These are phyloP conservation scores for Cephus pulcher DNA, from an alignment of 2,888 invertebrate genomes.

Conservation along the genomic window DNA sequence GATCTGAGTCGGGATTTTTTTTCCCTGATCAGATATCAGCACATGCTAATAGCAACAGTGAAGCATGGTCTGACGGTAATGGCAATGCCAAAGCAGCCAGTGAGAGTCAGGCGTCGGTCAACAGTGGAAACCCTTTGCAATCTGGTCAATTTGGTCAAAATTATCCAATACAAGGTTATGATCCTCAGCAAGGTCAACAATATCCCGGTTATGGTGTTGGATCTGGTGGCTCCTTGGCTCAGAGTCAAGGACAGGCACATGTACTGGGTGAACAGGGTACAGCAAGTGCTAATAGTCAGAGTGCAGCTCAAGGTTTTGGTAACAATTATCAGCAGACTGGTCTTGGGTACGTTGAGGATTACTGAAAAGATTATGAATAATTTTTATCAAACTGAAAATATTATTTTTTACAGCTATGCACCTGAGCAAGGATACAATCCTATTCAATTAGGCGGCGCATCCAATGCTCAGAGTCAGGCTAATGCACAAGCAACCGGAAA, in stretches of 20 bases:
- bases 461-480: constrained; percentile 14
- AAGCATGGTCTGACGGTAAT: constrained; percentile 18
- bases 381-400: not conserved
- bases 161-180: not conserved
- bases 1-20: constrained; percentile 10
- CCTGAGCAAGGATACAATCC: not conserved
- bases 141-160: not conserved
- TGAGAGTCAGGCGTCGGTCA: constrained; percentile 1
- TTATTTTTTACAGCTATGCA: constrained; percentile 4
- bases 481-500: constrained; percentile 12
- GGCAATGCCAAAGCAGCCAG: constrained; percentile 25
- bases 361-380: not conserved
- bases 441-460: not conserved
- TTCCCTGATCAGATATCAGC: constrained; percentile 18
- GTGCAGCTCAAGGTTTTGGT: constrained; percentile 2
- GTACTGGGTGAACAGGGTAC: constrained; percentile 12
- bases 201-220: not conserved
- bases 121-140: not conserved
- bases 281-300: constrained; percentile 8
- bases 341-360: constrained; percentile 2
- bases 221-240: not conserved
- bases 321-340: constrained; percentile 6
- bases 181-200: not conserved
- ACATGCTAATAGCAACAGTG: constrained; percentile 16
- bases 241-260: not conserved